These are phyloP conservation scores for Tiaroga cobitis DNA, from an alignment of 2,797 vertebrate genomes.

Conservation along the genomic window DNA sequence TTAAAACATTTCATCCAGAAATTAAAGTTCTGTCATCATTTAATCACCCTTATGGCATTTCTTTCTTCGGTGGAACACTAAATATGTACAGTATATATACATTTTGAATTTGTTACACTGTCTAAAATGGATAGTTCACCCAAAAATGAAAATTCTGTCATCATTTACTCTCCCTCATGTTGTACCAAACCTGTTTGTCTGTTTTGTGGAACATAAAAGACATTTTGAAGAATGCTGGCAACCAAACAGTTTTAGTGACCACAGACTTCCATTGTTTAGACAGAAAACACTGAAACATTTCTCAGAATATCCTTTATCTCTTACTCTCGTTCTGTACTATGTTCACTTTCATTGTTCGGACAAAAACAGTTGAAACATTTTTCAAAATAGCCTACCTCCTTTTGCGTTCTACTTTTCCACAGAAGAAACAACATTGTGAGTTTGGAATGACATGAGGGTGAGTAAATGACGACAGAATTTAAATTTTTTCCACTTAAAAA, in stretches of 20 bases:
- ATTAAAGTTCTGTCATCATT: not conserved
- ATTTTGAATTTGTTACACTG: too few relatives aligned
- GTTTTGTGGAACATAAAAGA: too few relatives aligned
- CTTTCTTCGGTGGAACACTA: not conserved
- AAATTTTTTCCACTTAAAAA: not conserved
- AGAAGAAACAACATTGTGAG: not conserved
- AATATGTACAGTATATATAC: too few relatives aligned
- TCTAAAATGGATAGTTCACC: too few relatives aligned
- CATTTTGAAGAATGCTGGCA: not conserved
- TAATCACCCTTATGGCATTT: not conserved
- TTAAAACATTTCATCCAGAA: not conserved
- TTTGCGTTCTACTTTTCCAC: not conserved
- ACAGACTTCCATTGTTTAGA: too few relatives aligned
- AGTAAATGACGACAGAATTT: constrained; percentile 14
- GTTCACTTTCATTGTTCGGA: not conserved
- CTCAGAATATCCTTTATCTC: too few relatives aligned
- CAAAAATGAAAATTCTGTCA: too few relatives aligned
- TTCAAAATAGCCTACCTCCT: not conserved
- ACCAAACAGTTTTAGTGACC: too few relatives aligned
- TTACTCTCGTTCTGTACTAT: too few relatives aligned
- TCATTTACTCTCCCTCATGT: too few relatives aligned
- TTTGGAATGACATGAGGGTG: not conserved
- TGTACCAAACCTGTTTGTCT: too few relatives aligned
- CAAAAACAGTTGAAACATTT: not conserved
- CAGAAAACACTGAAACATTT: too few relatives aligned